Percentiles rank a stretch among this genome's conserved stretches.
Conservation (phyloP, 2,797 vertebrate species). For the Sparidentex hasta region DNA sequence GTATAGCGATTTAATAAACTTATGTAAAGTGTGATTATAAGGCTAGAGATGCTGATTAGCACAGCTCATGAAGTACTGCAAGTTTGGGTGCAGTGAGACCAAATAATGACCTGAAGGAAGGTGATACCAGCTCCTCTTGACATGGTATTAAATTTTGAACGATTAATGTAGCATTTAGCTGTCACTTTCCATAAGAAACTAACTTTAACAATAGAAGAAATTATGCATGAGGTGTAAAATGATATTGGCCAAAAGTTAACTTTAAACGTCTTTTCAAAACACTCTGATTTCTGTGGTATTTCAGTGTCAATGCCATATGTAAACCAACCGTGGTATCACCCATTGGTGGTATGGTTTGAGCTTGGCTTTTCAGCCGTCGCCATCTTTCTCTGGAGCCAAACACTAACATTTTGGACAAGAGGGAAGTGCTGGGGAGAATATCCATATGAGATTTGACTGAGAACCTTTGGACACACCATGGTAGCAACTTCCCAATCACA, state of each 20-base stretch:
- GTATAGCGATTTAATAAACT: neutral
- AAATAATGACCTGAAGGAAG: neutral
- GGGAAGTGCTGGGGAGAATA: no score
- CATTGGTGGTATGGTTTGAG: no score
- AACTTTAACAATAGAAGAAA: neutral
- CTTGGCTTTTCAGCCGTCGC: no score
- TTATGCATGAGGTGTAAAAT: neutral
- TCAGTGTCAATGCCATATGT: no score
- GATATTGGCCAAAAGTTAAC: neutral
- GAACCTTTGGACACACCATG: no score
- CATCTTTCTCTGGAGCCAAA: no score
- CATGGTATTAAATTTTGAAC: neutral
- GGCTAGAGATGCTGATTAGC: neutral
- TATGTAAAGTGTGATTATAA: neutral
- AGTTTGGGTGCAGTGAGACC: neutral
- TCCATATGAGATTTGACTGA: no score
- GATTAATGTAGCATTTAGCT: neutral
- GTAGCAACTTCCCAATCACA: no score
- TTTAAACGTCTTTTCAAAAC: neutral
- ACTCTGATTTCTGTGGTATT: no score
- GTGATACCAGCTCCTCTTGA: neutral
- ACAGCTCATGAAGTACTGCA: neutral
- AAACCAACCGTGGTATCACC: no score
- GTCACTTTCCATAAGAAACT: neutral
- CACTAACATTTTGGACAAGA: no score